phyloP scores from a whole-genome alignment of 2,888 invertebrate species.

The Pachymerium ferrugineum region DNA sequence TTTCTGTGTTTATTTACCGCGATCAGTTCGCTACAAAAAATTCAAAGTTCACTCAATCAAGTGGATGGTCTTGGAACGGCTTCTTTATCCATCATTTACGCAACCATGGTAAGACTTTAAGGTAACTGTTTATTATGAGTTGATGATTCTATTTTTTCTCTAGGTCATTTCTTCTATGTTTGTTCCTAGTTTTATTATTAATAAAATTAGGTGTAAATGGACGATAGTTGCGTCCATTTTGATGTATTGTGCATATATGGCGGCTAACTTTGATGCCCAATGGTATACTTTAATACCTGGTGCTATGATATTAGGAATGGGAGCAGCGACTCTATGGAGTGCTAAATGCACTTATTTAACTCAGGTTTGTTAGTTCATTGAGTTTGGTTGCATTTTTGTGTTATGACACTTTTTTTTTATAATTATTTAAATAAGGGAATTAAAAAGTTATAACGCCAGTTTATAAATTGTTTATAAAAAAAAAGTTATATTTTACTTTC shows the following conservation, averaged over 20 bases:
- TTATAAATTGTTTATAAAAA: no score
- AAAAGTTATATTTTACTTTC: not conserved
- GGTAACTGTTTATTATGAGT: not conserved
- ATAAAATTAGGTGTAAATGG: constrained; percentile 92
- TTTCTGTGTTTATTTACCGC: constrained; percentile 38
- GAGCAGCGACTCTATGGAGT: constrained; percentile 97
- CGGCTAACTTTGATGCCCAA: constrained; percentile 83
- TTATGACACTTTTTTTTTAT: no score
- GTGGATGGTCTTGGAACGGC: constrained; percentile 83
- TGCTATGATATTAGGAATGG: constrained; percentile 86
- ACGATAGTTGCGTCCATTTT: constrained; percentile 86
- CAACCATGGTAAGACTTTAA: constrained; percentile 57
- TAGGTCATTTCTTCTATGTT: constrained; percentile 88
- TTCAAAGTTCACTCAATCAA: constrained; percentile 78
- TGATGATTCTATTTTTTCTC: not conserved
- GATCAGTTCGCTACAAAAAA: constrained; percentile 35
- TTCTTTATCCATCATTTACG: constrained; percentile 84
- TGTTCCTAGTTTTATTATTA: constrained; percentile 86
- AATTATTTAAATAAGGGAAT: no score
- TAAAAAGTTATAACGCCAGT: no score
- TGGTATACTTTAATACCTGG: constrained; percentile 81
- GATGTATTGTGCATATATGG: constrained; percentile 91
- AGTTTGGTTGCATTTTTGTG: no score
- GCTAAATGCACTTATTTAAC: constrained; percentile 97
- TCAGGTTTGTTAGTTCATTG: constrained; percentile 41